Evolutionary conservation across 23 tunicate species (phyloP), one percentile per base, ranked within the genome.

Genomic region (Corella eumyota): DNA sequence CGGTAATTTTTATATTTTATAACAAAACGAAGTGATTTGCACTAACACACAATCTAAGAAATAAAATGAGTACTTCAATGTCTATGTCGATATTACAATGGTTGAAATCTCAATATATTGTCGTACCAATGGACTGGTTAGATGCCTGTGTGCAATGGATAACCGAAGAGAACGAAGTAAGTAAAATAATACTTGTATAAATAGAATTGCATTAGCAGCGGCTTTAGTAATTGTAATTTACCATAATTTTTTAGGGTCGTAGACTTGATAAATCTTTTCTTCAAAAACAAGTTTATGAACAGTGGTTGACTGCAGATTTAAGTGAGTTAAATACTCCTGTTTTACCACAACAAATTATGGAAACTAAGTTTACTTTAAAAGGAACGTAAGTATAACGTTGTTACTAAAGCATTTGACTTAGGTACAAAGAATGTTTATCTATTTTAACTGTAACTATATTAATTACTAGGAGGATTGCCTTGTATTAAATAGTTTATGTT

Each of bases 291-390:
- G 88, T 79, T 27, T 67, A 65, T 48, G 81, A 79, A 21, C 96
- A 88, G 63, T 88, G 96, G 96, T 72, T 88, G 26, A 15, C 58
- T 30, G 73, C 96, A 28, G 86, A 88, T 61, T 47, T 88, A 34
- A 44, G 45, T 15, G 90, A 88, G 25, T 37, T 88, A 19, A 63
- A 46, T 0, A 21, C 13, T 7, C 61, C 56, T n/a, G 32, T 32
- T 25, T 38, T 88, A 7, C 96, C 96, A 38, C 26, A 55, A 2
- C 60, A 61, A 35, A 36, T 88, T 30, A 58, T 2, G 28, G 38
- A 50, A 36, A 68, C 79, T 13, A 77, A 62, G 37, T 78, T 61
- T 47, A 71, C 81, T 2, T 61, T 88, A 34, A 72, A 61, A 29
- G 96, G 96, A 68, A 70, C 37, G 88, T 77, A 37, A 67, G 70